A percentile compares a stretch with the other conserved stretches of the same genome.
phyloP scores from a whole-genome alignment of 2,888 invertebrate species.

The Calameuta pallipes region DNA sequence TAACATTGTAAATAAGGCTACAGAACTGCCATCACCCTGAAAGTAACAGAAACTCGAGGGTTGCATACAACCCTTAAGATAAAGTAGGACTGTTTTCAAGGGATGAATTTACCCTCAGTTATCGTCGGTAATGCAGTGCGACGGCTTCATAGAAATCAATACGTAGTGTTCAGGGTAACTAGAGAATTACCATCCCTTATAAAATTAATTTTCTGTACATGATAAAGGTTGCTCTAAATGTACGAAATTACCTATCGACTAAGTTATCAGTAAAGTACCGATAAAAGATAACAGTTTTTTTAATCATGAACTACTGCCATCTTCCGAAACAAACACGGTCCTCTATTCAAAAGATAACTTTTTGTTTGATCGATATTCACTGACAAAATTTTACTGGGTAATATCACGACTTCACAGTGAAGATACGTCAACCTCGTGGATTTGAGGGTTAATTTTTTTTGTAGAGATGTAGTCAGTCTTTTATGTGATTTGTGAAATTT shows the following conservation, averaged over 20 bases:
- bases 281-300: not conserved
- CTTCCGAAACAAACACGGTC: not conserved
- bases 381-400: conserved; percentile 9
- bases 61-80: not conserved
- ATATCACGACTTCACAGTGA: not conserved
- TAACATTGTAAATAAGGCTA: not conserved
- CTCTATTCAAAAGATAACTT: not conserved
- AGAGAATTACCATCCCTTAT: not conserved
- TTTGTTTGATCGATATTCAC: conserved; percentile 23
- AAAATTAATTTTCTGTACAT: not conserved
- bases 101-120: not conserved
- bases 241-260: not conserved
- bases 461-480: not conserved
- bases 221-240: not conserved
- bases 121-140: not conserved
- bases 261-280: not conserved
- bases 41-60: not conserved
- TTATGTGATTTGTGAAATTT: not conserved
- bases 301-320: not conserved
- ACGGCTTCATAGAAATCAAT: not conserved
- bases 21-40: not conserved
- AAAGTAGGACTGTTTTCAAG: not conserved
- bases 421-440: not conserved
- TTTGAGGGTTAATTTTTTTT: not conserved
- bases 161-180: not conserved